Percentiles rank a stretch among this genome's conserved stretches.
phyloP scores from a whole-genome alignment of 1,140 invertebrate genomes.

The Propsilocerus akamusi region DNA sequence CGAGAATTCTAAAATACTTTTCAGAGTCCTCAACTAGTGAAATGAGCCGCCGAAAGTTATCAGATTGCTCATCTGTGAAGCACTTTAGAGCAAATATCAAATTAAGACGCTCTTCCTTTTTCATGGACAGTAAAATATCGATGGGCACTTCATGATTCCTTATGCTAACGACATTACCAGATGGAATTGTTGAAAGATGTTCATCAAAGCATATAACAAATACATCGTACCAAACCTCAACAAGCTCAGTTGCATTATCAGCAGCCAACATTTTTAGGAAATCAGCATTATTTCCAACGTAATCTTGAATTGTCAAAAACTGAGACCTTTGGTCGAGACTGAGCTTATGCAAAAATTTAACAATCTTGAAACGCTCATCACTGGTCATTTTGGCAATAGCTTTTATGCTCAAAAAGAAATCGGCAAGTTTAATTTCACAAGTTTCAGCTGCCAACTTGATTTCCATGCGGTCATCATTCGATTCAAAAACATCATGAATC shows the following conservation, averaged over 20 bases:
- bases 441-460: background rate
- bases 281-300: background rate
- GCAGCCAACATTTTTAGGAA: background rate
- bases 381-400: background rate
- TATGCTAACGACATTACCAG: background rate
- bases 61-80: background rate
- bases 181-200: background rate
- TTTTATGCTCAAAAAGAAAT: background rate
- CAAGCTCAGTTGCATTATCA: background rate
- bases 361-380: background rate
- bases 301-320: background rate
- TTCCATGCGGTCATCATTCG: background rate
- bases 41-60: background rate
- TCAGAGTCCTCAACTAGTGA: background rate
- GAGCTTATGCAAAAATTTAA: background rate
- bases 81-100: background rate
- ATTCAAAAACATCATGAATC: background rate
- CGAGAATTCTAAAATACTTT: background rate
- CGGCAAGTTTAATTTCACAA: background rate
- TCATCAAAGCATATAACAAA: conserved; percentile 1
- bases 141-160: background rate
- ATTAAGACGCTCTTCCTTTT: background rate
- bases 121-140: background rate
- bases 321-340: background rate
- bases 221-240: background rate